Percentiles rank a stretch among this genome's conserved stretches.
These are phyloP conservation scores for sheep (Ovis aries) DNA, from an alignment of 2,113 vertebrate genomes.

Conservation along the genomic window DNA sequence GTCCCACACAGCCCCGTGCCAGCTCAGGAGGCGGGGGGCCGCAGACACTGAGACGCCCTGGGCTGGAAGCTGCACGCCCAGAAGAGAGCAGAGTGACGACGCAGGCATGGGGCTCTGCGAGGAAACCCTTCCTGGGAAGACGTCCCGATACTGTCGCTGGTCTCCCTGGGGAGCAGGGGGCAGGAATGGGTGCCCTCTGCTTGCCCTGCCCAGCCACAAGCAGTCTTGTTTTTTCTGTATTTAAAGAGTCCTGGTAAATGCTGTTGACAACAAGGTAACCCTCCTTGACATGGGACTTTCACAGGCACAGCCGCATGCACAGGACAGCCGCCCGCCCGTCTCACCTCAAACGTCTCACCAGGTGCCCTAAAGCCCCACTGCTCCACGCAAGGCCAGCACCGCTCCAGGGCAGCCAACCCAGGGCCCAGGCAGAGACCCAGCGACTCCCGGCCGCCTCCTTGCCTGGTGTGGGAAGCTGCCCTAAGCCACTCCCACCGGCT, in stretches of 20 bases:
- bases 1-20: neutral
- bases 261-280: neutral
- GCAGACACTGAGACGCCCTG: too few relatives aligned
- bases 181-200: neutral
- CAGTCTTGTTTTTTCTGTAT: neutral
- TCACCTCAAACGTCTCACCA: neutral
- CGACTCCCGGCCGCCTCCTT: fast-evolving
- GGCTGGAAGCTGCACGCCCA: neutral
- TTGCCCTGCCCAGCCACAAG: neutral
- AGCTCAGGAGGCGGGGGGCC: neutral
- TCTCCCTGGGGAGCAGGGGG: neutral
- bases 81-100: neutral
- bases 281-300: neutral
- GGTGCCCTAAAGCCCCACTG: neutral
- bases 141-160: neutral
- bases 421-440: neutral
- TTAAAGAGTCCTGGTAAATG: neutral
- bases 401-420: neutral
- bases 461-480: neutral
- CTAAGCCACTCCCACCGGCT: neutral
- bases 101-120: fast-evolving
- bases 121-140: neutral
- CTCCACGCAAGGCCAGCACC: neutral
- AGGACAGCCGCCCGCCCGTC: neutral
- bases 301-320: too few relatives aligned